Conservation (phyloP, 2,888 invertebrate genomes). For the Drosophila suboccidentalis region DNA sequence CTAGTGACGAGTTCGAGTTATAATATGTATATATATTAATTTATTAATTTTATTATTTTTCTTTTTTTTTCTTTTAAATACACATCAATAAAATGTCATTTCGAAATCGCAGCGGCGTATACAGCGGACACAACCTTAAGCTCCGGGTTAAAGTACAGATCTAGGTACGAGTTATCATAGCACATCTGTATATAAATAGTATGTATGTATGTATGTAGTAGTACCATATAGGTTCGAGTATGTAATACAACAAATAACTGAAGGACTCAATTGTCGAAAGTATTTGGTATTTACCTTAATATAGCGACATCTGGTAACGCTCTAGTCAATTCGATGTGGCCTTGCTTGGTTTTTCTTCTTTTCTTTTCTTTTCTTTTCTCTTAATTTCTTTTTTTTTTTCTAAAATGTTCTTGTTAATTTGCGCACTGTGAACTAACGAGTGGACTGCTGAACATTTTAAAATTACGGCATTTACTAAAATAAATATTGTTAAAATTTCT, state of each 20-base stretch:
- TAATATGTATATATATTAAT: conserved; percentile 6
- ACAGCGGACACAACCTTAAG: conserved; percentile 61
- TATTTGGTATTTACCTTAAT: conserved; percentile 15
- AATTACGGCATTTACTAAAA: no score
- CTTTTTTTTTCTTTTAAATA: conserved; percentile 17
- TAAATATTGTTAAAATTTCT: background rate
- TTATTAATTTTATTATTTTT: background rate
- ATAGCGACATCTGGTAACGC: conserved; percentile 12
- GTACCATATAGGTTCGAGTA: conserved; percentile 29
- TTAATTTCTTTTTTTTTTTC: background rate
- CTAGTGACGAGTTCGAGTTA: conserved; percentile 15
- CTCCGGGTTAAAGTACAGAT: conserved; percentile 47
- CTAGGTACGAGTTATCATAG: conserved; percentile 25
- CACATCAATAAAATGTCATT: conserved; percentile 59
- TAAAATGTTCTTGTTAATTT: conserved; percentile 10
- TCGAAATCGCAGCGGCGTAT: conserved; percentile 52
- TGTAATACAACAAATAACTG: conserved; percentile 20
- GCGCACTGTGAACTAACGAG: conserved; percentile 25
- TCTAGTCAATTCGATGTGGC: conserved; percentile 54
- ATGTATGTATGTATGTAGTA: conserved; percentile 9
- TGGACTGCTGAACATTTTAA: background rate
- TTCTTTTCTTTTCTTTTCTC: background rate
- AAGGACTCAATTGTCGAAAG: conserved; percentile 14
- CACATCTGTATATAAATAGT: conserved; percentile 1
- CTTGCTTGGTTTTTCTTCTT: conserved; percentile 29